Evolutionary conservation across 1,140 invertebrate species (phyloP).

Genomic region (Meloidogyne chitwoodi): DNA sequence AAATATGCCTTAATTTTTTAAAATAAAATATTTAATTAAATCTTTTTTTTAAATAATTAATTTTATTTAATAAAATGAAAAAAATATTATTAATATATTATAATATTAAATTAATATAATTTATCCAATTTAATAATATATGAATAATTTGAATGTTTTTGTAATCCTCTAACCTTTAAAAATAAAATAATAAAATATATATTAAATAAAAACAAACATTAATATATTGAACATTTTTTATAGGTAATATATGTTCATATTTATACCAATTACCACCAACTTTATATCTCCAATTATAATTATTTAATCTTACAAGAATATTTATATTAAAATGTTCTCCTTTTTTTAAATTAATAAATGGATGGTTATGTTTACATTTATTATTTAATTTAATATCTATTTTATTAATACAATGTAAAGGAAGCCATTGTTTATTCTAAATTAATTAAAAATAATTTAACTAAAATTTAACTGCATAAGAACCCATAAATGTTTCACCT

Average conservation of each 20-base stretch:
- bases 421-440: not conserved
- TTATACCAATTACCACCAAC: not conserved
- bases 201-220: not conserved
- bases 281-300: not conserved
- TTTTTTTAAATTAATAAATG: not conserved
- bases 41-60: too few relatives aligned
- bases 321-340: not conserved
- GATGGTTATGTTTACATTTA: not conserved
- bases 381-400: too few relatives aligned
- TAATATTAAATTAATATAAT: not conserved
- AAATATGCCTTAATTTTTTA: too few relatives aligned
- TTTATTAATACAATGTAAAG: not conserved
- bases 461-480: too few relatives aligned
- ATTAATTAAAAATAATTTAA: not conserved
- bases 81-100: too few relatives aligned
- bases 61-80: too few relatives aligned
- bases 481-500: too few relatives aligned
- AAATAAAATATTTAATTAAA: too few relatives aligned
- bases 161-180: not conserved
- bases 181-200: not conserved
- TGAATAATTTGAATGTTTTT: not conserved
- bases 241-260: not conserved
- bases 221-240: not conserved
- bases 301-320: not conserved
- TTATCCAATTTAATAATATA: not conserved